These are phyloP conservation scores for Ailurus styani DNA, from an alignment of 2,113 vertebrate genomes.

Conservation along the genomic window DNA sequence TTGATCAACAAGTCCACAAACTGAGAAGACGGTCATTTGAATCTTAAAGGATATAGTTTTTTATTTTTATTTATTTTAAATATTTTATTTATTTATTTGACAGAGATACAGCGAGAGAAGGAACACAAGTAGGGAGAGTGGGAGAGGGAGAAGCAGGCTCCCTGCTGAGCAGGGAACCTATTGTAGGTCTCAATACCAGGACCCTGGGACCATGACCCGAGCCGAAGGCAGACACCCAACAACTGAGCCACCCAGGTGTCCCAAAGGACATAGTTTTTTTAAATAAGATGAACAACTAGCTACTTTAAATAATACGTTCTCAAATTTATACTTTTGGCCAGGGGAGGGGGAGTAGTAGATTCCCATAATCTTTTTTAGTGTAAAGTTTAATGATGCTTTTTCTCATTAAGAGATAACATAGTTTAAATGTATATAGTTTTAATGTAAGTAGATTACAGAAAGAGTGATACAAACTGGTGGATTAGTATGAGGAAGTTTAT, in stretches of 20 bases:
- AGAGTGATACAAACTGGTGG: not conserved
- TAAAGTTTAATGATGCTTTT: constrained; percentile 10
- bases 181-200: too few relatives aligned
- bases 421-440: not conserved
- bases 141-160: too few relatives aligned
- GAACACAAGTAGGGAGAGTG: too few relatives aligned
- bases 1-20: not conserved
- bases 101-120: too few relatives aligned
- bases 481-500: not conserved
- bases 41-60: constrained; percentile 1
- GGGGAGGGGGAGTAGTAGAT: not conserved
- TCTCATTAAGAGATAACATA: not conserved
- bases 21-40: constrained; percentile 30
- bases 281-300: constrained; percentile 13
- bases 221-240: too few relatives aligned
- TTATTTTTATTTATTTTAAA: constrained; percentile 32
- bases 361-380: not conserved
- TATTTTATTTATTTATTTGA: too few relatives aligned
- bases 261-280: not conserved
- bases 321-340: constrained; percentile 26
- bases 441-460: not conserved
- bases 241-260: too few relatives aligned
- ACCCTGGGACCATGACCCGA: too few relatives aligned
- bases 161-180: too few relatives aligned
- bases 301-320: not conserved